A percentile compares a stretch with the other conserved stretches of the same genome.
phyloP scores from a whole-genome alignment of 2,113 vertebrate genomes.

The Hemiprocne comata region DNA sequence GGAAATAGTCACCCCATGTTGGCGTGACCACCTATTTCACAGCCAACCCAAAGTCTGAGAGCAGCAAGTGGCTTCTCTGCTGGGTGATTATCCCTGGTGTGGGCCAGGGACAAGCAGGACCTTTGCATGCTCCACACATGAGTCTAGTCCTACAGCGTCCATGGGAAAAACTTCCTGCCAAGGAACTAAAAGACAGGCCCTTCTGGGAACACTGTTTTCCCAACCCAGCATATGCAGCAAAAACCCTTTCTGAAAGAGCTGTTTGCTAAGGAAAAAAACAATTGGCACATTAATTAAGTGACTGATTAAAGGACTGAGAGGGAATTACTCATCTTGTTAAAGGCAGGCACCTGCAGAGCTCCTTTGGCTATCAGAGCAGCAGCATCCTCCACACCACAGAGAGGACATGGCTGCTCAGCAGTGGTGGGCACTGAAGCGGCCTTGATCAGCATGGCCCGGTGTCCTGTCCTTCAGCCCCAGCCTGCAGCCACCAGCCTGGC shows the following conservation, averaged over 20 bases:
- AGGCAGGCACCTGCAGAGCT: conserved; percentile 40
- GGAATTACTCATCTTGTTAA: conserved; percentile 52
- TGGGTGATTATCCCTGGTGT: not conserved
- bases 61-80: not conserved
- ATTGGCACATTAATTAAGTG: conserved; percentile 43
- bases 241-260: conserved; percentile 8
- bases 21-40: not conserved
- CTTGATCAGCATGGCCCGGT: too few species aligned
- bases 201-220: not conserved
- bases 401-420: not conserved
- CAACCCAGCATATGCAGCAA: not conserved
- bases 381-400: not conserved
- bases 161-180: not conserved
- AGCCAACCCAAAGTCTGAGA: not conserved
- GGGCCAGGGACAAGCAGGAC: not conserved
- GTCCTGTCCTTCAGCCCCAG: not conserved
- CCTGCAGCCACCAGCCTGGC: not conserved
- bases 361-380: not conserved
- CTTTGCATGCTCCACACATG: not conserved
- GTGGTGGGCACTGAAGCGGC: not conserved
- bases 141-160: not conserved
- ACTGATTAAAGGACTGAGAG: conserved; percentile 43
- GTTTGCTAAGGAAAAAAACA: conserved; percentile 43
- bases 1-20: not conserved
- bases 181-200: not conserved